A percentile compares a stretch with the other conserved stretches of the same genome.
phyloP scores from a whole-genome alignment of 2,797 vertebrate genomes.

The Sternotherus odoratus region DNA sequence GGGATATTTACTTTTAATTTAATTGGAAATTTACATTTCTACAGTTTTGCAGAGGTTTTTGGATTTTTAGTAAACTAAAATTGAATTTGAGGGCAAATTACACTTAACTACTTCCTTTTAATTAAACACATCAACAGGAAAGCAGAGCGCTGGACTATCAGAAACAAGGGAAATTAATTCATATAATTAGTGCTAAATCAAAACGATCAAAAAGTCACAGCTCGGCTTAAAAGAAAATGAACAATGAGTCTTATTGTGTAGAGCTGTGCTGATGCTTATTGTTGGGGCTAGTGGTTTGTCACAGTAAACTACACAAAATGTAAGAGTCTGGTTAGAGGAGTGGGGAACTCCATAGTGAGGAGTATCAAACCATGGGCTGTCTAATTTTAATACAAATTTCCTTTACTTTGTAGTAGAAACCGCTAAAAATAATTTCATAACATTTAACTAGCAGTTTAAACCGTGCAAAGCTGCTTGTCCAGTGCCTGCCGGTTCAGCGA shows the following conservation, averaged over 20 bases:
- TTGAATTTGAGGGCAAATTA: background rate
- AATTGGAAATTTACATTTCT: constrained; percentile 22
- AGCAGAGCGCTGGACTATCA: background rate
- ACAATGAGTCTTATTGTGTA: background rate
- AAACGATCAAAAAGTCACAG: background rate
- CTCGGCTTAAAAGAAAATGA: background rate
- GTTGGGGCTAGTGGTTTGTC: background rate
- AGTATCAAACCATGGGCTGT: background rate
- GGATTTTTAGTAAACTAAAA: background rate
- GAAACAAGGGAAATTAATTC: background rate
- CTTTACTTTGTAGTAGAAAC: background rate
- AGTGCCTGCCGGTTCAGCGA: background rate
- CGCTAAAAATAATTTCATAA: background rate
- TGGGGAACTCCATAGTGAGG: background rate
- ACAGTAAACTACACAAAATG: background rate
- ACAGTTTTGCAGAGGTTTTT: constrained; percentile 13
- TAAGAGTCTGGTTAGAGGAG: background rate
- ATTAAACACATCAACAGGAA: background rate
- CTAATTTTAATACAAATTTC: background rate
- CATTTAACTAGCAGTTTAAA: background rate
- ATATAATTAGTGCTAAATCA: background rate
- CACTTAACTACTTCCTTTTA: background rate
- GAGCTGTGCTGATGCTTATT: background rate
- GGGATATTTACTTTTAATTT: background rate
- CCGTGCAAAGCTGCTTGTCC: background rate